Conservation (phyloP, 2,113 vertebrate genomes). For the Otis tarda region DNA sequence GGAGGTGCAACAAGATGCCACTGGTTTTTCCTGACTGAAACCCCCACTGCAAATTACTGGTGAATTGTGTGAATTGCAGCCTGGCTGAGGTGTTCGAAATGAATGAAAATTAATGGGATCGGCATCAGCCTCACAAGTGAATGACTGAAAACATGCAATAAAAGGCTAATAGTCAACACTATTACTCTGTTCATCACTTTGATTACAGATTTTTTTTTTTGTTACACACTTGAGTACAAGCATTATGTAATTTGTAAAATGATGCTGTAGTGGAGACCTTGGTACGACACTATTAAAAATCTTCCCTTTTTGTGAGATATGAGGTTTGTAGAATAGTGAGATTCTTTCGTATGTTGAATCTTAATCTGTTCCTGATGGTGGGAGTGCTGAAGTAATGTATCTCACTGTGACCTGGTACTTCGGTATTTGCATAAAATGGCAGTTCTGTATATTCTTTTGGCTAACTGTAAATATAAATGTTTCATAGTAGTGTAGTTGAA, state of each 20-base stretch:
- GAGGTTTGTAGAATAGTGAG: slow-evolving; percentile 68
- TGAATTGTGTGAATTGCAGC: background rate
- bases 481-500: slow-evolving; percentile 76
- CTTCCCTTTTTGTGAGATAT: slow-evolving; percentile 67
- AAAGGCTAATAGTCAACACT: background rate
- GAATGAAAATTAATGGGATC: background rate
- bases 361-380: slow-evolving; percentile 70
- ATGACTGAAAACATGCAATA: slow-evolving; percentile 53
- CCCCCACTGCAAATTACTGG: background rate
- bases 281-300: slow-evolving; percentile 37
- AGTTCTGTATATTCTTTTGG: slow-evolving; percentile 75
- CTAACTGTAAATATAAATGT: slow-evolving; percentile 78
- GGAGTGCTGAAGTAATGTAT: slow-evolving; percentile 70
- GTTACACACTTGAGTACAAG: background rate
- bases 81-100: background rate
- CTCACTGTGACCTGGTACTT: slow-evolving; percentile 73
- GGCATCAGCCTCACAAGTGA: background rate
- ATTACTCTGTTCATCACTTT: background rate
- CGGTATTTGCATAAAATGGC: slow-evolving; percentile 67
- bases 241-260: slow-evolving; percentile 33
- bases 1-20: background rate
- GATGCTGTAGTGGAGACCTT: slow-evolving; percentile 29
- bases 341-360: slow-evolving; percentile 50
- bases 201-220: background rate
- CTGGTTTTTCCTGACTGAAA: background rate